These are phyloP conservation scores for Pipra filicauda DNA, from an alignment of 2,113 vertebrate species.

Conservation along the genomic window DNA sequence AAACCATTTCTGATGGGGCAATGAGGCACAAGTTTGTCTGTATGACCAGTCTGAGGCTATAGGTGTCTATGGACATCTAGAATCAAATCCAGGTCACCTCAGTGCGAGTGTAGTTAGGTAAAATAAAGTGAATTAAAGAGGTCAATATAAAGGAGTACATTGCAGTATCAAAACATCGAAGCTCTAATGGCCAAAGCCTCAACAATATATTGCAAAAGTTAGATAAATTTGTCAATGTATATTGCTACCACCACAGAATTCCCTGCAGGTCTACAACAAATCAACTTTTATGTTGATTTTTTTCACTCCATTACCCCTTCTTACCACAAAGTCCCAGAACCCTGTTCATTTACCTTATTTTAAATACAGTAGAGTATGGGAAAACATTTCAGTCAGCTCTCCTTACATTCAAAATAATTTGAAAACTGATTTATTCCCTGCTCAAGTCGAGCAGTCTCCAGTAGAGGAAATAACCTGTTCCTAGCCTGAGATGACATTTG, in stretches of 20 bases:
- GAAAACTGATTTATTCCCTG: background rate
- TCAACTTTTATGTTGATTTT: background rate
- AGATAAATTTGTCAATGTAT: background rate
- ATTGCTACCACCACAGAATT: background rate
- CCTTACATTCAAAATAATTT: background rate
- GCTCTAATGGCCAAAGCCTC: background rate
- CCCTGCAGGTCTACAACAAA: background rate
- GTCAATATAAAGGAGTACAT: background rate
- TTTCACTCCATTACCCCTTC: background rate
- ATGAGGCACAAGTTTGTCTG: background rate
- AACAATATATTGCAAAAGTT: background rate
- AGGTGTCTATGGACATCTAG: background rate
- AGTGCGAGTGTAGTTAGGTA: accelerated
- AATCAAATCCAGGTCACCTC: background rate
- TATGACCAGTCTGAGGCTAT: background rate
- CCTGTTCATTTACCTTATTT: background rate
- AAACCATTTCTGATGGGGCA: background rate
- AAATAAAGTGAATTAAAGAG: background rate
- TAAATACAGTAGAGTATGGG: background rate
- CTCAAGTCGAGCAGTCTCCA: background rate
- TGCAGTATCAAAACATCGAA: background rate
- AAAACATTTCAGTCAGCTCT: background rate
- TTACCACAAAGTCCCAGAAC: background rate
- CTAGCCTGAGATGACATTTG: constrained; percentile 17
- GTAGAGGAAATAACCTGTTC: constrained; percentile 10